Evolutionary conservation across 2,113 vertebrate species (phyloP), one percentile per base, ranked within the genome.

Genomic region (Capra hircus): DNA sequence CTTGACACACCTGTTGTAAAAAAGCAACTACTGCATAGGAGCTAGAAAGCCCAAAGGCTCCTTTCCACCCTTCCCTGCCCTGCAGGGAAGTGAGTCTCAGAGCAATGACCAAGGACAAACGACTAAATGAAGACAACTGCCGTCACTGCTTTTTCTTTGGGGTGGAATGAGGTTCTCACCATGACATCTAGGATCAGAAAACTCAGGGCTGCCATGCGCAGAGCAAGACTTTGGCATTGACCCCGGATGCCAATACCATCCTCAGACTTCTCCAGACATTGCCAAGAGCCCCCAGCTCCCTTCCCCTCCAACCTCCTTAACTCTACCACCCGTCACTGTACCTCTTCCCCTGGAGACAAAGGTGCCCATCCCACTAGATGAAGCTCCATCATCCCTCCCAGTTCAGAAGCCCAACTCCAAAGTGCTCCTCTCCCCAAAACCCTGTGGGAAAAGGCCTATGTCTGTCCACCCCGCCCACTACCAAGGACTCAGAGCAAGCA

Each of bases 111-210:
- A 25, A 30, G 0, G 2, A 60, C 0, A 25, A 45, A 0, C 0
- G 3, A 15, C 48, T 28, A 43, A 11, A 1, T 2, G 0, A 59
- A 25, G 3, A n/a, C 1, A 50, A 7, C 0, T 2, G 16, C 17
- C 2, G 0, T 14, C 9, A 53, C 3, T 1, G 6, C 33, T 33
- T 21, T 25, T 27, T 71, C 28, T 53, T 1, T 8, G 2, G 45
- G 9, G 45, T 33, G 16, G 8, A 45, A 9, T 16, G 16, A 30
- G 27, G 15, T 7, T 16, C 28, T 62, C 52, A n/a, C 28, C 6
- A 0, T 27, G 16, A 16, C 17, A 3, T 7, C 8, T 2, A 13
- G 9, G 19, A 1, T 16, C 53, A 84, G 10, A 1, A 33, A 45
- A 30, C 19, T 80, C 19, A 50, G 28, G 25, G 6, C 2, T 5